Evolutionary conservation across 2,113 vertebrate species (phyloP).

Genomic region (Chunga burmeisteri): DNA sequence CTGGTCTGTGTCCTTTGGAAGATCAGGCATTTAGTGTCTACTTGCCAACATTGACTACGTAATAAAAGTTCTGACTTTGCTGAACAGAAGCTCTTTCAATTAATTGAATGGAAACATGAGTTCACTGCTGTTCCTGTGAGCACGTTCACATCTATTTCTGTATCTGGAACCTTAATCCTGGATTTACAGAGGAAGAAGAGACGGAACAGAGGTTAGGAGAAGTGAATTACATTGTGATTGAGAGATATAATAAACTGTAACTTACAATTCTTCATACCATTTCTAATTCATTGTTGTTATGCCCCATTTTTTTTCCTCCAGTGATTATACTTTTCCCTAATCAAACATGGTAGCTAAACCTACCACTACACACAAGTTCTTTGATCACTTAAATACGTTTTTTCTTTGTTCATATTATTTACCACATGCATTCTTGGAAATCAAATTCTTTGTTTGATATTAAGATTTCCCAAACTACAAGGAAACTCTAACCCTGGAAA

Average conservation of each 20-base stretch:
- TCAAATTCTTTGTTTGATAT: background rate
- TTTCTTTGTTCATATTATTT: background rate
- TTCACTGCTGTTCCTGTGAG: background rate
- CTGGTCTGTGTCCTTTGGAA: background rate
- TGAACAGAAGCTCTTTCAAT: background rate
- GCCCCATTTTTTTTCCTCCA: background rate
- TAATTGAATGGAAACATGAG: background rate
- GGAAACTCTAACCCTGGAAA: background rate
- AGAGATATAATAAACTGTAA: background rate
- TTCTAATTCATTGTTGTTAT: background rate
- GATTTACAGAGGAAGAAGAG: background rate
- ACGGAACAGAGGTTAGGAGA: background rate
- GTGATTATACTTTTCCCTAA: background rate
- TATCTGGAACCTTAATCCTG: background rate
- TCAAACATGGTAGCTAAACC: background rate
- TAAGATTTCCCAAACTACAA: background rate
- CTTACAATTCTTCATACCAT: background rate
- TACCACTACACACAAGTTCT: background rate
- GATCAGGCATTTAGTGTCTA: background rate
- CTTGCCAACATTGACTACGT: background rate
- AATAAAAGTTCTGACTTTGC: background rate
- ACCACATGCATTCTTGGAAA: background rate
- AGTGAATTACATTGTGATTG: background rate
- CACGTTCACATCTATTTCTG: fast-evolving
- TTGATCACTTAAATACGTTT: background rate